These are phyloP conservation scores for Leptopilina drosophilae DNA, from an alignment of 2,888 invertebrate species.

Conservation along the genomic window DNA sequence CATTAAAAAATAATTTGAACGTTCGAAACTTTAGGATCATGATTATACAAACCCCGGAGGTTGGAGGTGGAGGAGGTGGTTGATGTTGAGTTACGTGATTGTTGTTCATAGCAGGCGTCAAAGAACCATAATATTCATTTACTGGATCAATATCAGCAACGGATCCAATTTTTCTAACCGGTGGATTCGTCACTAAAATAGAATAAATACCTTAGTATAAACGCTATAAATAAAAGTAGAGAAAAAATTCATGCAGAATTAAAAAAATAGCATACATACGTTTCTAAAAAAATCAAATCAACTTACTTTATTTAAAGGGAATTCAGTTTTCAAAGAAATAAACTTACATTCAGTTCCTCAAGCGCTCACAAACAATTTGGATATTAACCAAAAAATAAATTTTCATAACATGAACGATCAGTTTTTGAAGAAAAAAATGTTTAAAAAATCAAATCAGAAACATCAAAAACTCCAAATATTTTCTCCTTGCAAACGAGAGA, in stretches of 20 bases:
- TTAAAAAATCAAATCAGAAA: too few relatives aligned
- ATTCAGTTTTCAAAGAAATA: too few relatives aligned
- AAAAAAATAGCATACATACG: too few relatives aligned
- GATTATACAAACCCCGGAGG: constrained; percentile 64
- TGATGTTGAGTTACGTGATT: constrained; percentile 73
- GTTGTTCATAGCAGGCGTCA: constrained; percentile 77
- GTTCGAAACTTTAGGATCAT: neutral
- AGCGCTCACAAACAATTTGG: too few relatives aligned
- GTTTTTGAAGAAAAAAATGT: too few relatives aligned
- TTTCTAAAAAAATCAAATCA: too few relatives aligned
- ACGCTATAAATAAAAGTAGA: neutral
- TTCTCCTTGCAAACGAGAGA: too few relatives aligned
- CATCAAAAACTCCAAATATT: too few relatives aligned
- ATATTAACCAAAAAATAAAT: too few relatives aligned
- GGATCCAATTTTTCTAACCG: constrained; percentile 88
- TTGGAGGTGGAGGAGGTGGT: constrained; percentile 66
- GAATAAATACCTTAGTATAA: neutral
- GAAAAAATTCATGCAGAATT: neutral
- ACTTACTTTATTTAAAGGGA: too few relatives aligned
- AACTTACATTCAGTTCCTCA: too few relatives aligned
- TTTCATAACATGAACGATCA: too few relatives aligned
- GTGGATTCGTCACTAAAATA: constrained; percentile 78
- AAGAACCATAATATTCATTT: constrained; percentile 90
- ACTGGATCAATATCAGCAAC: constrained; percentile 97
- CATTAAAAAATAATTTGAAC: neutral